Percentiles rank a stretch among this genome's conserved stretches.
Evolutionary conservation across 2,113 vertebrate genomes (phyloP).

Genomic region (Scalopus aquaticus): DNA sequence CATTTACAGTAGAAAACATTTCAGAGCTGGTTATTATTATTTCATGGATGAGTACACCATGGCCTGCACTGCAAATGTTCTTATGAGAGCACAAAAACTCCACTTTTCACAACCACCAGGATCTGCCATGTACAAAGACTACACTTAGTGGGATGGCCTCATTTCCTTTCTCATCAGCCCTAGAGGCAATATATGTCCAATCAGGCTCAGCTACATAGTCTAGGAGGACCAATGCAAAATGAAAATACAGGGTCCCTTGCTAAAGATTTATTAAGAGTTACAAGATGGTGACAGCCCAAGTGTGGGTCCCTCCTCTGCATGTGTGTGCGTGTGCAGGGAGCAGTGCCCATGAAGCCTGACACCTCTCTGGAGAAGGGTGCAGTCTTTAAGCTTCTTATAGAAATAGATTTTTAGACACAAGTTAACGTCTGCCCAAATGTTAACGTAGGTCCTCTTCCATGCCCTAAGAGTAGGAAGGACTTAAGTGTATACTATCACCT

Average conservation of each 20-base stretch:
- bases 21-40: not conserved
- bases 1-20: conserved; percentile 16
- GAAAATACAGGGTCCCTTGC: not conserved
- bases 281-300: not conserved
- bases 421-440: not conserved
- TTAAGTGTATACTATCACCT: not conserved
- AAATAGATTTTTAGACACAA: conserved; percentile 7
- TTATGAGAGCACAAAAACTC: rapidly evolving
- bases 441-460: not conserved
- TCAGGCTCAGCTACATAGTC: not conserved
- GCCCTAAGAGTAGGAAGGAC: not conserved
- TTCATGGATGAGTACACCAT: not conserved
- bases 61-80: not conserved
- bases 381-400: not conserved
- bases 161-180: not conserved
- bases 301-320: not conserved
- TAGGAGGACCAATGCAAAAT: not conserved
- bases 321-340: not conserved
- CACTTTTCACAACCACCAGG: not conserved
- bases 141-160: not conserved
- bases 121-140: not conserved
- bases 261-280: not conserved
- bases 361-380: not conserved
- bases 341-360: not conserved
- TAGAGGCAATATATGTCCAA: not conserved